Evolutionary conservation across 2,888 invertebrate species (phyloP), one percentile per base, ranked within the genome.

Genomic region (Drosophila setosimentum): DNA sequence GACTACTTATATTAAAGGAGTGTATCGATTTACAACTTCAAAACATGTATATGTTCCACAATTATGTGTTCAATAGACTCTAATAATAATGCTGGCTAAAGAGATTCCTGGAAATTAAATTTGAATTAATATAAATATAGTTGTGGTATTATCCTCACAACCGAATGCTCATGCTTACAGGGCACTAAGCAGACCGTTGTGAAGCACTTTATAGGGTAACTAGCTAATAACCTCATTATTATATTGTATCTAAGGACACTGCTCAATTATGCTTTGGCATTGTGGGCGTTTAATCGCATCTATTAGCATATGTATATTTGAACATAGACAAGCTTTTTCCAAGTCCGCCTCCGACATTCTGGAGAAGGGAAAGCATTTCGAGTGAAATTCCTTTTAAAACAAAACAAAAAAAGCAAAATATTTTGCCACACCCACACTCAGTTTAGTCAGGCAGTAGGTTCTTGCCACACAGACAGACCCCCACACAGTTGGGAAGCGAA

Each of bases 251-350:
- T 11, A 24, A 32, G 29, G 50, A 68, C 68, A 48, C 57, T 74
- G 79, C 74, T 50, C 53, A 37, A 55, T 49, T 53, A 58, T 66
- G 49, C 11, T 50, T 68, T 49, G 45, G 51, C 61, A 35, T 45
- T 69, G 90, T 90, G 73, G 86, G 86, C 87, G 90, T 68, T 77
- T 90, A 90, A 90, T 90, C 86, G 89, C 87, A 90, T 83, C 90
- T 87, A 90, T 86, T 88, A 86, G 83, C 78, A 82, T 45, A 24
- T 45, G 45, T 16, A 45, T 45, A 45, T 45, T 45, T 8, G 45
- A 16, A 73, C 73, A 62, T 62, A 61, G 71, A 50, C 57, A 62
- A 64, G 69, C 51, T 64, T 82, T 72, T 79, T 68, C 54, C 32
- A 67, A 58, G 68, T 64, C 78, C 74, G 62, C 68, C 76, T 48